phyloP scores from a whole-genome alignment of 2,113 vertebrate species.

The Psilopogon haemacephalus region DNA sequence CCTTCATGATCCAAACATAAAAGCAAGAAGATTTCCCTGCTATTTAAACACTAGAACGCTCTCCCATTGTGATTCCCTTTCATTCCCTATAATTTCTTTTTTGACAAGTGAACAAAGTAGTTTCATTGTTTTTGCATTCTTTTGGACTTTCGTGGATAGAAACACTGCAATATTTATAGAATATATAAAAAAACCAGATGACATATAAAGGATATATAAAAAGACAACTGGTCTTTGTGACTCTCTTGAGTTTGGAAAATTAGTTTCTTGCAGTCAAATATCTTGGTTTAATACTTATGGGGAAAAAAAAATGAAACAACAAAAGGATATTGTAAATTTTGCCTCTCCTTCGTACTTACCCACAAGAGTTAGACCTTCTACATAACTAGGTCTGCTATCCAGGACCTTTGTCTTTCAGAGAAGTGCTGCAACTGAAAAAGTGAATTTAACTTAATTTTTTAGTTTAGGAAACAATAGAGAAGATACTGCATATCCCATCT shows the following conservation, averaged over 20 bases:
- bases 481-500: not conserved
- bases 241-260: not conserved
- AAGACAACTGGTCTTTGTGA: not conserved
- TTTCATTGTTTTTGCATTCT: slow-evolving; percentile 10
- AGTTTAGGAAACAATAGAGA: not conserved
- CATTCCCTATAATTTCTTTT: not conserved
- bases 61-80: not conserved
- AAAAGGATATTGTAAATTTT: not conserved
- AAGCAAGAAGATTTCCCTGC: not conserved
- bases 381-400: not conserved
- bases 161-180: not conserved
- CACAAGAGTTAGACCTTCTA: not conserved
- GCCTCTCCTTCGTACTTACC: not conserved
- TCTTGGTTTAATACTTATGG: not conserved
- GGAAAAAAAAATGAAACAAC: not conserved
- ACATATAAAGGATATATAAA: not conserved
- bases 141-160: not conserved
- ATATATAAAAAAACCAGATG: not conserved
- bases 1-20: not conserved
- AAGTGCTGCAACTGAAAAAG: not conserved
- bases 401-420: not conserved
- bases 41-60: not conserved
- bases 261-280: not conserved
- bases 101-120: not conserved
- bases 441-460: not conserved